Evolutionary conservation across 2,113 vertebrate species (phyloP).

Genomic region (Gymnobelideus leadbeateri): DNA sequence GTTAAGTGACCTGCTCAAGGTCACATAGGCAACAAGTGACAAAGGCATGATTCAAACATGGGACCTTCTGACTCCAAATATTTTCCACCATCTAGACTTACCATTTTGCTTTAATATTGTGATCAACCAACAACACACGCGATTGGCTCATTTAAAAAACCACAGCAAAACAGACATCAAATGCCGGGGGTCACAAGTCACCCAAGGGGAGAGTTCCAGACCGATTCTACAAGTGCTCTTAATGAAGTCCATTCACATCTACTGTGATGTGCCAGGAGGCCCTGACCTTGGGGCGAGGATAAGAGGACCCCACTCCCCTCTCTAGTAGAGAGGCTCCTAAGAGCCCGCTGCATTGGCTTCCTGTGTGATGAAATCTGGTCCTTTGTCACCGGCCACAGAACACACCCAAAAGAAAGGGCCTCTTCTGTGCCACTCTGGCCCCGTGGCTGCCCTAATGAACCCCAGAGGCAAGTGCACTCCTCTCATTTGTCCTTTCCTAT

Average conservation of each 20-base stretch:
- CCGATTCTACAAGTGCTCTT: conserved; percentile 68
- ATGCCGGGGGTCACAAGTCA: conserved; percentile 63
- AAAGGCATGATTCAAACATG: background rate
- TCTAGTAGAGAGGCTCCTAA: no score
- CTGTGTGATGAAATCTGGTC: background rate
- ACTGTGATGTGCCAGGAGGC: conserved; percentile 63
- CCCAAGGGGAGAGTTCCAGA: conserved; percentile 60
- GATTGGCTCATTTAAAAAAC: conserved; percentile 30
- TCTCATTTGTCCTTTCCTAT: conserved; percentile 9
- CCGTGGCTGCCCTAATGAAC: conserved; percentile 59
- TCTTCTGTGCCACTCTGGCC: background rate
- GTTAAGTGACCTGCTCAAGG: background rate
- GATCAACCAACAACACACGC: conserved; percentile 6
- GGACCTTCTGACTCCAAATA: background rate
- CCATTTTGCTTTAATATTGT: conserved; percentile 32
- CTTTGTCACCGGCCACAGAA: background rate
- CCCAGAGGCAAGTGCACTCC: conserved; percentile 44
- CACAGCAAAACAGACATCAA: conserved; percentile 60
- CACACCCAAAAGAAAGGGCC: conserved; percentile 6
- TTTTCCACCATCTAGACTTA: background rate
- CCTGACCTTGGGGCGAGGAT: no score
- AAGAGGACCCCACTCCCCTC: no score
- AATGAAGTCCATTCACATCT: conserved; percentile 82
- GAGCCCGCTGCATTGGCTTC: background rate
- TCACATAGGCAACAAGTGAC: background rate